Evolutionary conservation across 2,888 invertebrate genomes (phyloP), one percentile per base, ranked within the genome.

Genomic region (Platycheirus albimanus): DNA sequence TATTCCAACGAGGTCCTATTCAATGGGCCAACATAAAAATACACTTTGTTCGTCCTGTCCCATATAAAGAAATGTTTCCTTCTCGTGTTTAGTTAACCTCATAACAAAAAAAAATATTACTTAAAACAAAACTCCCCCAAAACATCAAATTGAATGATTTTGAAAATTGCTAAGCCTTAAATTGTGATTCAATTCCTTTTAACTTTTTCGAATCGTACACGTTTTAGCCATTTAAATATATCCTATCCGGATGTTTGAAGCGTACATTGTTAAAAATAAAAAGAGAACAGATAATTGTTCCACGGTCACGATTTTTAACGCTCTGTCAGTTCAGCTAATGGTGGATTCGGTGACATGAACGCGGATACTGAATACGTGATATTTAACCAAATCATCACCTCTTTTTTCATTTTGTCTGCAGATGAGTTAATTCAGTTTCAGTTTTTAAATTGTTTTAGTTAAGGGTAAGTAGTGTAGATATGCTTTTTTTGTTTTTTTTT

Each of bases 281-380:
- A 24, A 13, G 19, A 33, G 1, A 11, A 7, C 7, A 4, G 10
- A 19, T 38, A 38, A 56, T 56, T 41, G 41, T 56, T 56, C 15
- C 20, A 71, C 19, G 5, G 49, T 71, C 71, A 71, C 51, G 71
- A 51, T 20, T 61, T 61, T 11, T 33, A 61, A 41, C 30, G 33
- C 13, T 8, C 51, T 56, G n/a, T 15, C 51, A 43, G 11, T 51
- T 71, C 41, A 13, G 15, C 71, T 51, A 52, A 63, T 51, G 51
- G 43, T 36, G n/a, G 19, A 54, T 54, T 54, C 8, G 54, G 4
- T 51, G 51, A 41, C 58, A 51, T 30, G 20, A 71, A 51, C 51
- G 41, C n/a, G n/a, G n/a, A n/a, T n/a, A n/a, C 61, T 41, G 38
- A 51, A 51, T 41, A 41, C 66, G 52, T 67, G 66, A 43, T 30